phyloP scores from a whole-genome alignment of 2,797 vertebrate species.

The Oceanodroma leucorhoa region DNA sequence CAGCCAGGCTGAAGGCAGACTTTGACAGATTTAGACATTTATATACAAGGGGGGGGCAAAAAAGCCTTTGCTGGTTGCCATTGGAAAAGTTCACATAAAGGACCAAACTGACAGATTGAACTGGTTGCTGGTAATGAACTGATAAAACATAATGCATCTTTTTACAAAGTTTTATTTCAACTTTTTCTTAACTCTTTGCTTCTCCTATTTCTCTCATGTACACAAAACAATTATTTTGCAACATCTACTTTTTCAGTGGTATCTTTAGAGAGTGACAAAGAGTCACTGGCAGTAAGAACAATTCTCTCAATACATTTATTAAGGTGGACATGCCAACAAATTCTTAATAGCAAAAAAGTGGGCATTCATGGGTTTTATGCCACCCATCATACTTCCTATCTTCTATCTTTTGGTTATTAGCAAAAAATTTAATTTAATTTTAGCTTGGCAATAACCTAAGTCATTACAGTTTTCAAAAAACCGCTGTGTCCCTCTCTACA shows the following conservation, averaged over 20 bases:
- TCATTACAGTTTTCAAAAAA: background rate
- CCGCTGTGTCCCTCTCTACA: background rate
- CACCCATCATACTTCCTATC: background rate
- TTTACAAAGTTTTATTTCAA: background rate
- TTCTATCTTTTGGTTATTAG: background rate
- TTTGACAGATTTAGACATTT: constrained; percentile 38
- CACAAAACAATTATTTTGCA: background rate
- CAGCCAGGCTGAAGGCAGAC: constrained; percentile 38
- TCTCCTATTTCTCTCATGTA: background rate
- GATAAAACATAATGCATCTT: background rate
- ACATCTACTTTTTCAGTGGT: background rate
- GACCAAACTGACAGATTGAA: constrained; percentile 36
- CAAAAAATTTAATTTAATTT: background rate
- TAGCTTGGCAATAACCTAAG: background rate
- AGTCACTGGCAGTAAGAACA: background rate
- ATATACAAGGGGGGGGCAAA: background rate
- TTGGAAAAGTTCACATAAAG: constrained; percentile 44
- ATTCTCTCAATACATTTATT: background rate
- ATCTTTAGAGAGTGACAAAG: background rate
- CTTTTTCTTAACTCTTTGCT: background rate
- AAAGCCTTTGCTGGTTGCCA: background rate
- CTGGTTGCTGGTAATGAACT: constrained; percentile 5
- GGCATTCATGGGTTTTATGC: background rate
- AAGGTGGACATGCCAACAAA: background rate
- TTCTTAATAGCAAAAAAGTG: background rate